phyloP scores from a whole-genome alignment of 1,140 invertebrate species.

The Drosophila repletoides region DNA sequence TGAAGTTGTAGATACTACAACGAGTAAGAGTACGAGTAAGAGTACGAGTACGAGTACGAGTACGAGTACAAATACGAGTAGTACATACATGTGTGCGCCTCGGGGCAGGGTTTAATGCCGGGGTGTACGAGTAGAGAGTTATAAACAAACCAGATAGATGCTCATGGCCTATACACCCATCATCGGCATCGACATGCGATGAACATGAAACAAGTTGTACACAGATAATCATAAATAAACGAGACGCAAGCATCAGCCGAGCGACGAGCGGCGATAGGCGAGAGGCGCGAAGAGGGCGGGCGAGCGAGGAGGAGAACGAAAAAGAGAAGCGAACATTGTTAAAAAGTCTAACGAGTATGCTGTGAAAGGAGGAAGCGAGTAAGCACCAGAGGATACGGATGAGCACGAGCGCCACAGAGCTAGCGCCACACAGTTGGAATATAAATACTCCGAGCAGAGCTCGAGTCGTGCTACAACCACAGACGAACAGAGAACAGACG shows the following conservation, averaged over 20 bases:
- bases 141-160: slow-evolving; percentile 68
- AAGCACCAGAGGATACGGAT: too few relatives aligned
- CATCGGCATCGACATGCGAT: slow-evolving; percentile 74
- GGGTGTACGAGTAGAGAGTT: too few relatives aligned
- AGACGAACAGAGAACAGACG: slow-evolving; percentile 4
- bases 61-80: neutral
- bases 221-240: slow-evolving; percentile 81
- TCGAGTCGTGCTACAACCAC: slow-evolving; percentile 49
- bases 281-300: neutral
- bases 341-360: neutral
- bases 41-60: too few relatives aligned
- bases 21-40: too few relatives aligned
- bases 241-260: slow-evolving; percentile 48
- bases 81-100: slow-evolving; percentile 53
- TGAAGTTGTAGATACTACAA: slow-evolving; percentile 12
- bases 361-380: too few relatives aligned
- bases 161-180: slow-evolving; percentile 63
- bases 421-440: neutral
- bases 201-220: slow-evolving; percentile 79
- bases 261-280: slow-evolving; percentile 14
- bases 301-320: slow-evolving; percentile 21
- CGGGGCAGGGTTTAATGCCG: slow-evolving; percentile 69
- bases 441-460: slow-evolving; percentile 32
- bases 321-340: slow-evolving; percentile 5
- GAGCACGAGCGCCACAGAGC: slow-evolving; percentile 4